Base-by-base conservation (phyloP, 2,113 vertebrate genomes). In the Amphilophus citrinellus region DNA sequence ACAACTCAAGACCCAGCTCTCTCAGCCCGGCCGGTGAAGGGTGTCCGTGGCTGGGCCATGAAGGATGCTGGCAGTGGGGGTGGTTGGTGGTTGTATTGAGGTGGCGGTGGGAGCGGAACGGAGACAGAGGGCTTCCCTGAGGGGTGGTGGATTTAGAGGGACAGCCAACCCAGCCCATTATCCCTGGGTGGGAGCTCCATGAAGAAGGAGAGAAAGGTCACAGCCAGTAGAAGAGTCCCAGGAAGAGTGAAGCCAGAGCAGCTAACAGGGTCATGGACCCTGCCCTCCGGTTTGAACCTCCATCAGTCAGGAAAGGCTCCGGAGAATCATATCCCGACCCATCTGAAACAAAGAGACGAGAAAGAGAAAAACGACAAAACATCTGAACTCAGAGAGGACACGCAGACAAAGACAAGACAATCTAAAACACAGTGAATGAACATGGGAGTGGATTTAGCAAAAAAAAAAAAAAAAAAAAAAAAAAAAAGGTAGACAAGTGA, bases 251-350 rank as follows among this genome's bases (percentile, higher is more conserved):
- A 82, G 87, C 89, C 84, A 92, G 88, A 44, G 81, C 76, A n/a
- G 89, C 87, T 75, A 92, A 66, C 58, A 65, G 85, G 66, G 80
- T 58, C 81, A 77, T 4, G 80, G 77, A 80, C 83, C 80, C 86
- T 22, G 91, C 84, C 82, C 83, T 90, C 92, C 92, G 80, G 82
- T 85, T 78, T 1, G 80, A 86, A 84, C 93, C 91, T 59, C 89
- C 92, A 47, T 95, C 96, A 56, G 95, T 96, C 91, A 96, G 93
- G 90, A 96, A 96, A 32, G 96, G 96, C 92, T 96, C 96, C 0
- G 96, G 96, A 88, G 95, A 96, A 85, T 96, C 96, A 11, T 96
- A 96, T 90, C 94, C 95, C 22, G 96, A 96, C 20, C 96, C 94
- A 95, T 96, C 96, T 96, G 95, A 90, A 95, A 95, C 81, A 77